Evolutionary conservation across 2,797 vertebrate species (phyloP).

Genomic region (Bryconaethiops microstoma): DNA sequence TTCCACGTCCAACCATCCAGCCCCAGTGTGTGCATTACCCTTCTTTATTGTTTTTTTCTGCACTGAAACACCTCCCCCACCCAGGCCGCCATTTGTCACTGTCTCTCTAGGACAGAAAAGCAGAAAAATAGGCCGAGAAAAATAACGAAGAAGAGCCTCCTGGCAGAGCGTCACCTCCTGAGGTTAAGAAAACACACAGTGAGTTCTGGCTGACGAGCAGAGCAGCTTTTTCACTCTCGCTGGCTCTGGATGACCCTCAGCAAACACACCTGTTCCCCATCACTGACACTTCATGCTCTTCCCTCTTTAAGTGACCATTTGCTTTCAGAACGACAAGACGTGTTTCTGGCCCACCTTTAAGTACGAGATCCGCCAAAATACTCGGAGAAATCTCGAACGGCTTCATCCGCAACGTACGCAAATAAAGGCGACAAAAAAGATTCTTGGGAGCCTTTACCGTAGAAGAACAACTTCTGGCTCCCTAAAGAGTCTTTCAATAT

Average conservation of each 20-base stretch:
- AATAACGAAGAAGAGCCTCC: slow-evolving; percentile 26
- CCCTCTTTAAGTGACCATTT: slow-evolving; percentile 42
- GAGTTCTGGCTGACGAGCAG: slow-evolving; percentile 48
- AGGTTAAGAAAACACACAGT: slow-evolving; percentile 52
- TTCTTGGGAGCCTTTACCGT: neutral
- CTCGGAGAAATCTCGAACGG: neutral
- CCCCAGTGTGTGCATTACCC: slow-evolving; percentile 66
- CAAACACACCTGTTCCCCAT: slow-evolving; percentile 54
- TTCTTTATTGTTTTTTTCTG: slow-evolving; percentile 33
- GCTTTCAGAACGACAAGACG: slow-evolving; percentile 35
- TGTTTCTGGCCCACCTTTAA: neutral
- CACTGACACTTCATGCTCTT: slow-evolving; percentile 22
- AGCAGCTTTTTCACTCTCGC: slow-evolving; percentile 54
- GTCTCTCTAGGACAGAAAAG: slow-evolving; percentile 43
- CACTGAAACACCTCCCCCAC: slow-evolving; percentile 42
- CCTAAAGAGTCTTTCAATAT: too few relatives aligned
- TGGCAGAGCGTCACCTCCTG: slow-evolving; percentile 25
- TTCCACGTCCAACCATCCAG: slow-evolving; percentile 67
- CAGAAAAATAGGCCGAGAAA: slow-evolving; percentile 50
- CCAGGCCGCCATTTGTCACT: slow-evolving; percentile 58
- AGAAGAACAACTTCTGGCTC: too few relatives aligned
- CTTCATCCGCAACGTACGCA: neutral
- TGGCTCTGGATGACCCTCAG: slow-evolving; percentile 21
- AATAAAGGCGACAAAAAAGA: neutral
- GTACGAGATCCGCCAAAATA: neutral